These are phyloP conservation scores for Drosophila grimshawi DNA, from an alignment of 1,140 invertebrate genomes.

Conservation along the genomic window DNA sequence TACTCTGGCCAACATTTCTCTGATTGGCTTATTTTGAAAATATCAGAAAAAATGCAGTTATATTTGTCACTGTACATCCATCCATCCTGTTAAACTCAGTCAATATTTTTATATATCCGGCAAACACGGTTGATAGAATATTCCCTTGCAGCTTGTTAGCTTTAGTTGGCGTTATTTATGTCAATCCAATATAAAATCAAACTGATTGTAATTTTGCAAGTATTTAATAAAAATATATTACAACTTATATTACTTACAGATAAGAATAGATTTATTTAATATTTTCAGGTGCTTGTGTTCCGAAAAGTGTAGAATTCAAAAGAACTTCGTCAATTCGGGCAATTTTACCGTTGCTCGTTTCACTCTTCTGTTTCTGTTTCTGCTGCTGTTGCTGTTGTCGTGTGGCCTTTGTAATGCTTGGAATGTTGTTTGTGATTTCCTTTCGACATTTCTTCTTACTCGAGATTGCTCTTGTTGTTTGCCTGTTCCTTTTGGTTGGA, in stretches of 20 bases:
- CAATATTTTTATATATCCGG: too few species aligned
- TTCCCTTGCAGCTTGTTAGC: not conserved
- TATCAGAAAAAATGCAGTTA: not conserved
- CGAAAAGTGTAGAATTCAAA: not conserved
- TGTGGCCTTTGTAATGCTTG: slow-evolving; percentile 48
- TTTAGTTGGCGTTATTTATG: not conserved
- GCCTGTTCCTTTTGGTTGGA: slow-evolving; percentile 13
- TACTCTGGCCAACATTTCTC: not conserved
- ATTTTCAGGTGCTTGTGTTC: not conserved
- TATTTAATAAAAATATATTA: slow-evolving; percentile 3
- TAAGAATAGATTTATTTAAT: not conserved
- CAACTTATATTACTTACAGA: not conserved
- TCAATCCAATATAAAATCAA: not conserved
- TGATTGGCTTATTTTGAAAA: not conserved
- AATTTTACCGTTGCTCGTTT: not conserved
- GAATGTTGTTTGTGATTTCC: slow-evolving; percentile 81
- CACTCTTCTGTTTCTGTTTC: not conserved
- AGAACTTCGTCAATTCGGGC: slow-evolving; percentile 1
- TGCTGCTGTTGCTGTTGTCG: slow-evolving; percentile 9
- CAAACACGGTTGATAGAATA: not conserved
- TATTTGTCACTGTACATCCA: not conserved
- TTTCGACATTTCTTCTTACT: slow-evolving; percentile 25
- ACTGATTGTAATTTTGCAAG: not conserved
- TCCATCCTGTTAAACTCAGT: too few species aligned
- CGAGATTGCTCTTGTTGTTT: slow-evolving; percentile 41